Percentiles rank a stretch among this genome's conserved stretches.
These are phyloP conservation scores for Synanthedon vespiformis DNA, from an alignment of 2,888 invertebrate genomes.

Conservation along the genomic window DNA sequence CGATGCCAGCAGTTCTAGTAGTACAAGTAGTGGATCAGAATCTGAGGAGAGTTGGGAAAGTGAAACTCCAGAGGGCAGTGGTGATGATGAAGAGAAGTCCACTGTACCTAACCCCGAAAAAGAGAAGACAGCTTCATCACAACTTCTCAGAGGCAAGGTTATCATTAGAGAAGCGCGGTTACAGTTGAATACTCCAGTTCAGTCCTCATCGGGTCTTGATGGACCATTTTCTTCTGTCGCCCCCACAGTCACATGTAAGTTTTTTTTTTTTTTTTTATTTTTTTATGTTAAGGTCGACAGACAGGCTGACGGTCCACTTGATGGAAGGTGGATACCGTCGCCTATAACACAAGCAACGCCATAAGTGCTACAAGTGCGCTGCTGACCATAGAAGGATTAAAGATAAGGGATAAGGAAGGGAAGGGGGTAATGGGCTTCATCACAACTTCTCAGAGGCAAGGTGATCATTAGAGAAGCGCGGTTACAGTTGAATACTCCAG, in stretches of 20 bases:
- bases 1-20: slow-evolving; percentile 59
- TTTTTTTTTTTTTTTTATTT: no score
- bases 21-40: slow-evolving; percentile 56
- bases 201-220: slow-evolving; percentile 64
- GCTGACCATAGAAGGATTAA: no score
- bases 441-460: slow-evolving; percentile 72
- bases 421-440: no score
- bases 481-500: slow-evolving; percentile 69
- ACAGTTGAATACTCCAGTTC: slow-evolving; percentile 66
- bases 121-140: slow-evolving; percentile 55
- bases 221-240: slow-evolving; percentile 74
- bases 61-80: slow-evolving; percentile 46
- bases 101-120: slow-evolving; percentile 56
- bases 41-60: slow-evolving; percentile 62
- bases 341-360: no score
- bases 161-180: slow-evolving; percentile 77
- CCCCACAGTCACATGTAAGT: slow-evolving; percentile 49
- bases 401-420: no score
- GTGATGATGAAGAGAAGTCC: slow-evolving; percentile 48
- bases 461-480: slow-evolving; percentile 78
- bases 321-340: no score
- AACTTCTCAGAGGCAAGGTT: slow-evolving; percentile 73
- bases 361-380: no score
- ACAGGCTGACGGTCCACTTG: no score
- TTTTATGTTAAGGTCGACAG: no score